Evolutionary conservation across 2,797 vertebrate species (phyloP).

Genomic region (Masticophis lateralis): DNA sequence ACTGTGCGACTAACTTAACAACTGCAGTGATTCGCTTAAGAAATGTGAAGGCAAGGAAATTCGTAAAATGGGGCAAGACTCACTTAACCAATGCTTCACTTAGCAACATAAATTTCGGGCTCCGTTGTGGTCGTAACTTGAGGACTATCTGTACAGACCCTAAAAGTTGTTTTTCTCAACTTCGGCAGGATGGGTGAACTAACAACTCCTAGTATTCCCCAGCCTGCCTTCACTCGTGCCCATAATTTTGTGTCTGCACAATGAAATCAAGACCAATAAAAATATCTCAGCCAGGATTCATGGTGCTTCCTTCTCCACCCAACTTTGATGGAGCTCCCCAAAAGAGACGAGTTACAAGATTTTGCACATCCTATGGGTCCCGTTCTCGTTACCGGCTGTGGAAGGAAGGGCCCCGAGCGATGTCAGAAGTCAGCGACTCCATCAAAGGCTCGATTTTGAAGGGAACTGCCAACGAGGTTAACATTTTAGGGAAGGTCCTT

Average conservation of each 20-base stretch:
- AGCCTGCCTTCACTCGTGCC: fast-evolving
- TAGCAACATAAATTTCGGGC: too few species aligned
- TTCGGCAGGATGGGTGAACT: neutral
- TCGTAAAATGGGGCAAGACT: too few species aligned
- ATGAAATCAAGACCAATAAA: neutral
- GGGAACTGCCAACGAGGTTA: neutral
- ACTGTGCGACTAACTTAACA: too few species aligned
- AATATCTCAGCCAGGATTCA: neutral
- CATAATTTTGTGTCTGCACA: neutral
- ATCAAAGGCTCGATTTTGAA: neutral
- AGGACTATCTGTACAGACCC: neutral
- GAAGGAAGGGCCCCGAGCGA: neutral
- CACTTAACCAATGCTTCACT: too few species aligned
- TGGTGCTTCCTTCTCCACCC: neutral
- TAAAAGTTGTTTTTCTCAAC: neutral
- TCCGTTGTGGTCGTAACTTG: fast-evolving
- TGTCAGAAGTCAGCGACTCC: neutral
- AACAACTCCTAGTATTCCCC: neutral
- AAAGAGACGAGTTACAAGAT: neutral
- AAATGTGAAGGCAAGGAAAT: too few species aligned
- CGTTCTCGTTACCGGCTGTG: too few species aligned
- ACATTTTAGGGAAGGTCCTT: neutral
- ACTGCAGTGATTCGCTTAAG: too few species aligned
- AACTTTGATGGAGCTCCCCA: neutral
- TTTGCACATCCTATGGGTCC: neutral